A percentile compares a stretch with the other conserved stretches of the same genome.
Conservation (phyloP, 2,113 vertebrate species). For the Malurus melanocephalus region DNA sequence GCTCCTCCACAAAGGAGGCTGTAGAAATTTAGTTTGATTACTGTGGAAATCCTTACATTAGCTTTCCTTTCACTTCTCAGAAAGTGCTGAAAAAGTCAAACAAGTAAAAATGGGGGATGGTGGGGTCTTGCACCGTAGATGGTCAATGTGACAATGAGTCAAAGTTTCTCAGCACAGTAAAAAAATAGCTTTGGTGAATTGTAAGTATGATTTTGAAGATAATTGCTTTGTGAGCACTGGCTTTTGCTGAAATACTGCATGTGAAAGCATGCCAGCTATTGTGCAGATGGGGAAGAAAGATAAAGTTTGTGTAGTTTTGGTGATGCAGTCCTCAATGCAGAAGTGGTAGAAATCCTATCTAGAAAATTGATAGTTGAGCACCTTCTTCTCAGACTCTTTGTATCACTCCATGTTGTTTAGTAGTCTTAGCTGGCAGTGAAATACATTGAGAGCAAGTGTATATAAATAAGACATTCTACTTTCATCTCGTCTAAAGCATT, state of each 20-base stretch:
- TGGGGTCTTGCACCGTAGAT: neutral
- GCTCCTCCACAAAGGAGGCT: neutral
- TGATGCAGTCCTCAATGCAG: neutral
- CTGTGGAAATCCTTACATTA: conserved; percentile 1
- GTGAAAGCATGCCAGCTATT: neutral
- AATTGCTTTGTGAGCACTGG: neutral
- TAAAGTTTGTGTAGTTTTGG: neutral
- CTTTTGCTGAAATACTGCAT: neutral
- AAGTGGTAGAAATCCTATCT: neutral
- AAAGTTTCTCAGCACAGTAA: neutral
- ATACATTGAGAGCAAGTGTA: neutral
- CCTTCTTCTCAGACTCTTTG: neutral
- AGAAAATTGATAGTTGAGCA: neutral
- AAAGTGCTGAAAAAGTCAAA: neutral
- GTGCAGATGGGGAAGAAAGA: neutral
- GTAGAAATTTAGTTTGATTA: conserved; percentile 10
- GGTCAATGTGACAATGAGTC: neutral
- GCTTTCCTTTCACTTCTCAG: conserved; percentile 33
- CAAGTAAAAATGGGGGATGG: neutral
- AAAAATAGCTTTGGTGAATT: neutral
- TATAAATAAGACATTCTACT: neutral
- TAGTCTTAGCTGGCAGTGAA: neutral
- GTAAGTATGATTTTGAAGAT: neutral
- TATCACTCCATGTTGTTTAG: neutral
- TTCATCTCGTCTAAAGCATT: neutral